Base-by-base conservation (phyloP, 64 coral and sea anemone genomes). In the Pocillopora verrucosa region DNA sequence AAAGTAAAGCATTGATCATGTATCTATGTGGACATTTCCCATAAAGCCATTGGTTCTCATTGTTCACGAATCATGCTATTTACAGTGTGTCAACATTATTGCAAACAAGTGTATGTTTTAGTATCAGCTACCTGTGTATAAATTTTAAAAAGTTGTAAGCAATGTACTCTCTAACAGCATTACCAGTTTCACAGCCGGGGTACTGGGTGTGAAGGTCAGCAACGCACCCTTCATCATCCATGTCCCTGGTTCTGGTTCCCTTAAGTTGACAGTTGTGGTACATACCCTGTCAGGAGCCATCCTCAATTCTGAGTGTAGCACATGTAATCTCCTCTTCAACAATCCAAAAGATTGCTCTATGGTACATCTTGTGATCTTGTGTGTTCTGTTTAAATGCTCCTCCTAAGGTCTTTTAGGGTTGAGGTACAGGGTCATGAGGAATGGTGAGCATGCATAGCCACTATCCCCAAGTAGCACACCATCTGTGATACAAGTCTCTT, bases 291-390 rank as follows among this genome's bases (percentile, higher is more conserved):
- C 77, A 1, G 77, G 77, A 60, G 41, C 22, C 77, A 79, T 79
- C 22, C 41, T 79, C 17, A 79, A 9, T 74, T 74, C 72, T 34
- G 5, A 74, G 26, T 74, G 72, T 10, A 74, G 26, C 5, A 74
- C n/a, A 74, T 79, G 77, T 9, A 79, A 79, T 34, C 77, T 79
- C 7, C 77, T 51, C 59, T 88, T 88, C 75, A 89, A 20, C 30
- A 89, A 22, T 22, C 87, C 87, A 87, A 89, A 78, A 51, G 87
- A 38, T 62, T 59, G 45, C 7, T 87, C 84, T 58, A 87, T 87
- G 34, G 74, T 58, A 58, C 84, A 24, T 45, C 41, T 16, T 7
- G 84, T 87, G 19, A 13, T 26, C 58, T 87, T 87, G 38, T 87
- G 69, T 12, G 84, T 45, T 19, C 38, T 69, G 11, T 87, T 87